A percentile compares a stretch with the other conserved stretches of the same genome.
These are phyloP conservation scores for Entomobrya proxima DNA, from an alignment of 2,888 invertebrate species.

Conservation along the genomic window DNA sequence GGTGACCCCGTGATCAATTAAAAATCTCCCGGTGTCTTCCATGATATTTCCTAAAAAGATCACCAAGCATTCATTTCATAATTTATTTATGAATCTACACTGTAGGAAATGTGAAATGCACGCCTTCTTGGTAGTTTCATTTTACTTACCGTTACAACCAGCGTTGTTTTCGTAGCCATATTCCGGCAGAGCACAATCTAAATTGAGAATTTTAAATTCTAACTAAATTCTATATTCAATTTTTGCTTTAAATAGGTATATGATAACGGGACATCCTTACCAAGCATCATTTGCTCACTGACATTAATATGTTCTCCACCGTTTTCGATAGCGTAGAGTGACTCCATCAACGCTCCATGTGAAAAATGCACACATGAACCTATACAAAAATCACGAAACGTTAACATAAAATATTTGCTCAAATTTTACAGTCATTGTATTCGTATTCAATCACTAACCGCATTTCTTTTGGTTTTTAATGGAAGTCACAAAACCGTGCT, in stretches of 20 bases:
- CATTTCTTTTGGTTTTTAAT: conserved; percentile 44
- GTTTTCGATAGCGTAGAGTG: conserved; percentile 13
- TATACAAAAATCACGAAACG: too few species aligned
- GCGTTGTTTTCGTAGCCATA: conserved; percentile 31
- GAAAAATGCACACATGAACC: conserved; percentile 49
- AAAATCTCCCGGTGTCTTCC: background rate
- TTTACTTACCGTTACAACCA: conserved; percentile 21
- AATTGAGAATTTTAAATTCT: too few species aligned
- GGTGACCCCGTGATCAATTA: conserved; percentile 12
- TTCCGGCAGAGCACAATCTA: conserved; percentile 32
- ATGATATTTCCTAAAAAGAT: conserved; percentile 20
- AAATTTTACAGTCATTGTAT: too few species aligned
- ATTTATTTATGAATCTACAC: too few species aligned
- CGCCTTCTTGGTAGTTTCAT: too few species aligned
- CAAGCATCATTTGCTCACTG: conserved; percentile 51
- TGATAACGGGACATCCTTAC: too few species aligned
- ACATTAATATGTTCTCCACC: conserved; percentile 30
- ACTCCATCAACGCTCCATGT: conserved; percentile 14
- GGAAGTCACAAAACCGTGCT: background rate
- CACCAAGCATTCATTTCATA: too few species aligned
- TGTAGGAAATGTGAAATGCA: too few species aligned
- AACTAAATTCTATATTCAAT: too few species aligned
- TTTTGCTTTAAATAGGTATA: too few species aligned
- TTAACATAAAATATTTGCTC: too few species aligned
- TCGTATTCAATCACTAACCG: too few species aligned